Base-by-base conservation (phyloP, 2,888 invertebrate genomes). In the Blastobasis adustella region DNA sequence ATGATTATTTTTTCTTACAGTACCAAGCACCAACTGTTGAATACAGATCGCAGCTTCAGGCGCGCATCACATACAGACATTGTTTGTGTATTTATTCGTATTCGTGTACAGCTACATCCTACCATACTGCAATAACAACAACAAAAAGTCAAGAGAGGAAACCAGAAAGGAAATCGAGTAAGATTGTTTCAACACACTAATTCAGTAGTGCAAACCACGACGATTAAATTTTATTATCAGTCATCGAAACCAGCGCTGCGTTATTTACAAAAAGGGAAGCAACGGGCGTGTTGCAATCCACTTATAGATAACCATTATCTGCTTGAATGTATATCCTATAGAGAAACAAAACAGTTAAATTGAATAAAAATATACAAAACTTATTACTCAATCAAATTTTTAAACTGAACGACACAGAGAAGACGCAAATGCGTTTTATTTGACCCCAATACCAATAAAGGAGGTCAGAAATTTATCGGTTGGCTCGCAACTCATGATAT, bases 231-330 rank as follows among this genome's bases (percentile, higher is more conserved):
- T 61, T 58, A 61, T 59, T 57, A 63, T 63, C 53, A 46, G 52
- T 53, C 60, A 58, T 57, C 52, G 60, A 65, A 66, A 67, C 51
- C 42, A 58, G n/a, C n/a, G n/a, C n/a, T n/a, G n/a, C n/a, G n/a
- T n/a, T n/a, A n/a, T n/a, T n/a, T n/a, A n/a, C n/a, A n/a, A n/a
- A n/a, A n/a, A n/a, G 59, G 57, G 63, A 65, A 63, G 64, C 63
- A 65, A 60, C 54, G 50, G 54, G 50, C 55, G 53, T 60, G 56
- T 62, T 58, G 46, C 57, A 59, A 56, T 55, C 54, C 65, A 66
- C 63, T 69, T 61, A 60, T 51, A 65, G 66, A 70, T 67, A 70
- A 63, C 60, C 49, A 60, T 63, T 71, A 69, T 62, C 59, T 49
- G 51, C 23, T 49, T 54, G 4, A 10, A 5, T 23, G 8, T 41